Evolutionary conservation across 2,113 vertebrate species (phyloP).

Genomic region (Calidris pygmaea): DNA sequence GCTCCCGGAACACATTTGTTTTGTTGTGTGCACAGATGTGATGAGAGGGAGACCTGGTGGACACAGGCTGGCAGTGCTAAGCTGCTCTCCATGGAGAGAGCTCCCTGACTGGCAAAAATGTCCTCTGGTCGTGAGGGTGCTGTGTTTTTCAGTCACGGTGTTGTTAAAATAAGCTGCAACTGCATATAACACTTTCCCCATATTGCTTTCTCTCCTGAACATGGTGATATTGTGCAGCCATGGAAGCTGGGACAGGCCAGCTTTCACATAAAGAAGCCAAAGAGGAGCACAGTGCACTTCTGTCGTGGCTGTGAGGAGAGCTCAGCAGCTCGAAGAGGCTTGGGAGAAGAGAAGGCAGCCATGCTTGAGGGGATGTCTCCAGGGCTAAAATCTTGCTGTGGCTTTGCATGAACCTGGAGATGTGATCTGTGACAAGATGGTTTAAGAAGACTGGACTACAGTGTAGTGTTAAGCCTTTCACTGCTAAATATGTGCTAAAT

Average conservation of each 20-base stretch:
- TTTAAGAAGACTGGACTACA: background rate
- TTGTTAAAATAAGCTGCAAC: background rate
- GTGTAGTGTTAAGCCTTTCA: background rate
- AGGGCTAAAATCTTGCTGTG: background rate
- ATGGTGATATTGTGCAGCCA: background rate
- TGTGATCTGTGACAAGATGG: background rate
- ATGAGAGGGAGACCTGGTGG: background rate
- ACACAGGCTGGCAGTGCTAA: background rate
- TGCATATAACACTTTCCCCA: background rate
- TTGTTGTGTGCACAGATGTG: background rate
- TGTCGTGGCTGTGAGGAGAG: background rate
- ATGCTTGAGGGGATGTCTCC: background rate
- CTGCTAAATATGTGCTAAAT: background rate
- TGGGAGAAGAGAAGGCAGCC: background rate
- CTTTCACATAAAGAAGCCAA: background rate
- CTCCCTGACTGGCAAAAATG: background rate
- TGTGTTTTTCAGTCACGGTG: background rate
- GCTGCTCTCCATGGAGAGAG: background rate
- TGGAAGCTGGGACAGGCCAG: background rate
- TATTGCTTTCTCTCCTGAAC: background rate
- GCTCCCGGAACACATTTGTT: background rate
- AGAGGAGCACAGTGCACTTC: background rate
- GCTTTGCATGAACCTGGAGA: background rate
- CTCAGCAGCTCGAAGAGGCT: background rate
- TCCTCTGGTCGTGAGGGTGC: background rate